A percentile compares a stretch with the other conserved stretches of the same genome.
These are phyloP conservation scores for Perognathus longimembris DNA, from an alignment of 2,113 vertebrate species.

Conservation along the genomic window DNA sequence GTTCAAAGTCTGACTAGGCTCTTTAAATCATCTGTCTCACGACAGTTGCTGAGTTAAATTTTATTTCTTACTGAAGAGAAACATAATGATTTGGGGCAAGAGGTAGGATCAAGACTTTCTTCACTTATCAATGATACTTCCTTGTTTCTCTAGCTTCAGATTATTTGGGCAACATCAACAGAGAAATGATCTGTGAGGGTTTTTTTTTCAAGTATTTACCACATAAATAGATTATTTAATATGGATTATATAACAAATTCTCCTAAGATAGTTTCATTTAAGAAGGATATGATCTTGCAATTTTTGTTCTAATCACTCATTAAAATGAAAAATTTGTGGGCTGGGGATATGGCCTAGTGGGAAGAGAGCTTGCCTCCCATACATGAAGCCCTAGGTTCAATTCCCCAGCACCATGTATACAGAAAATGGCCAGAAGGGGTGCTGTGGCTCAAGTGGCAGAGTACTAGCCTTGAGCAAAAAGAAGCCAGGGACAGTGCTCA, in stretches of 20 bases:
- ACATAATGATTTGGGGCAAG: not conserved
- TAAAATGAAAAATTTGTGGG: constrained; percentile 48
- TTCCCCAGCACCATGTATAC: no score
- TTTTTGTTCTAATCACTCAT: constrained; percentile 12
- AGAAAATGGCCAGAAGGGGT: no score
- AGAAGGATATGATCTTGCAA: not conserved
- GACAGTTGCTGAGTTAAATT: not conserved
- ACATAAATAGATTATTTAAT: constrained; percentile 11
- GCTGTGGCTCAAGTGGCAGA: no score
- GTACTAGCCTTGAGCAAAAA: no score
- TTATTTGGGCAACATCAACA: constrained; percentile 10
- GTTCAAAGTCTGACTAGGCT: not conserved
- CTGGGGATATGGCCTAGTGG: no score
- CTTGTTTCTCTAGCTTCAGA: not conserved
- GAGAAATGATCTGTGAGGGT: not conserved
- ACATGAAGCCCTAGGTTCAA: no score
- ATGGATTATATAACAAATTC: not conserved
- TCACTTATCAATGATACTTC: not conserved
- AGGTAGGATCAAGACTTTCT: not conserved
- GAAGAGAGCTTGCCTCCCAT: no score
- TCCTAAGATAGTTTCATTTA: constrained; percentile 16
- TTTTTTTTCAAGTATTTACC: not conserved
- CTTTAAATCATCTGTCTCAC: not conserved
- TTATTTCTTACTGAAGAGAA: not conserved
- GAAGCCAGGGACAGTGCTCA: no score